Conservation (phyloP, 2,113 vertebrate species). For the Poecile atricapillus region DNA sequence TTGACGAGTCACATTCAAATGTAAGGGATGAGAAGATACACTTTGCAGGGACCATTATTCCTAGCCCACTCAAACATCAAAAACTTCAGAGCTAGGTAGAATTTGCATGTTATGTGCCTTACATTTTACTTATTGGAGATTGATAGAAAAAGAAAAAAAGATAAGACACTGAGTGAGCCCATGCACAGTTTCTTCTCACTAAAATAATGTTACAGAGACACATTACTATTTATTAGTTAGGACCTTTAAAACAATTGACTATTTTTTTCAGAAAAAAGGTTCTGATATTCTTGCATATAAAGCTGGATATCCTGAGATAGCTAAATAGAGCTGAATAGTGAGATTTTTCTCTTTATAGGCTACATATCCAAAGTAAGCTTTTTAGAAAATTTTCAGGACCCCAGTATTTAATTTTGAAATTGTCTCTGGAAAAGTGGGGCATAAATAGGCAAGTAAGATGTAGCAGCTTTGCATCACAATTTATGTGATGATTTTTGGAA, state of each 20-base stretch:
- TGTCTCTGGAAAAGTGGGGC: neutral
- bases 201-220: neutral
- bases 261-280: neutral
- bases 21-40: neutral
- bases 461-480: neutral
- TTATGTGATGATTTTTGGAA: neutral
- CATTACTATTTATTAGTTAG: neutral
- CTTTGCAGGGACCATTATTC: constrained; percentile 4
- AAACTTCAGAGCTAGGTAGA: constrained; percentile 11
- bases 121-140: neutral
- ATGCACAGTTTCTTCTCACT: neutral
- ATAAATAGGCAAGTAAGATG: neutral
- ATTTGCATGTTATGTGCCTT: neutral
- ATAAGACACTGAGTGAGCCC: neutral
- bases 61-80: constrained; percentile 21
- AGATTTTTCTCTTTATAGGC: neutral
- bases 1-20: constrained; percentile 29
- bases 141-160: neutral
- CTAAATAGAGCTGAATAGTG: neutral
- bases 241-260: neutral
- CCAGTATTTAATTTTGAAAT: neutral
- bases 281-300: neutral
- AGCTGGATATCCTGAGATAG: neutral
- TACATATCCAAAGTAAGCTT: neutral
- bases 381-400: neutral